Base-by-base conservation (phyloP, 2,888 invertebrate species). In the Dolichomitus sp. region DNA sequence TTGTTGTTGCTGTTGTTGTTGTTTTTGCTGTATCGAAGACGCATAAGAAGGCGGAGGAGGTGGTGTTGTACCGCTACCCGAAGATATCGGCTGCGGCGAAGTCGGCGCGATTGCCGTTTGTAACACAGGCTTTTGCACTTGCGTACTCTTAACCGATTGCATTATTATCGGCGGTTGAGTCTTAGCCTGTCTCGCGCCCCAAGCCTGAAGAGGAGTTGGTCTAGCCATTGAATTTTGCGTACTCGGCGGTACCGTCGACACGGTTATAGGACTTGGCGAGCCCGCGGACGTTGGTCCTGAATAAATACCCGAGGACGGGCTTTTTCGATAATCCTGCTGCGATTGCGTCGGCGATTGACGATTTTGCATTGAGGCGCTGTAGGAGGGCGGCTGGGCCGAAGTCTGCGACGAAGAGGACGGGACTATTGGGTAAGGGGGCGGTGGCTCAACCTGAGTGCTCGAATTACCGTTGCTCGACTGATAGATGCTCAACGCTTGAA, bases 51-150 rank as follows among this genome's bases (percentile, higher is more conserved):
- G 98, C 52, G 98, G 97, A 66, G 97, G 97, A 12, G 96, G 96
- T 33, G 95, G 94, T 7, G 94, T 94, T 42, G 94, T 94, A 42
- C 94, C 94, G 52, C 94, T 94, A 33, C 92, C 89, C 80, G 95
- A 94, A 57, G 95, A 94, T 4, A 96, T 95, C 27, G 96, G 95
- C 74, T 96, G 95, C 2, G 97, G 97, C 14, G 97, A 96, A 33
- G 97, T 96, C 0, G 98, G 98, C n/a, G 98, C 98, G 66, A 98
- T 98, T 11, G 99, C 99, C 17, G 98, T 99, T 94, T 99, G 99
- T 85, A 99, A 94, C 37, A 98, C 96, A 0, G 99, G 99, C 93
- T 99, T 99, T 92, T 98, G 98, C 50, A 98, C 98, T 94, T 98
- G 98, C 19, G 98, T 98, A 94, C 98, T 98, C 93, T 98, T 98